phyloP scores from a whole-genome alignment of 2,888 invertebrate species.

The Phyllotreta cruciferae region DNA sequence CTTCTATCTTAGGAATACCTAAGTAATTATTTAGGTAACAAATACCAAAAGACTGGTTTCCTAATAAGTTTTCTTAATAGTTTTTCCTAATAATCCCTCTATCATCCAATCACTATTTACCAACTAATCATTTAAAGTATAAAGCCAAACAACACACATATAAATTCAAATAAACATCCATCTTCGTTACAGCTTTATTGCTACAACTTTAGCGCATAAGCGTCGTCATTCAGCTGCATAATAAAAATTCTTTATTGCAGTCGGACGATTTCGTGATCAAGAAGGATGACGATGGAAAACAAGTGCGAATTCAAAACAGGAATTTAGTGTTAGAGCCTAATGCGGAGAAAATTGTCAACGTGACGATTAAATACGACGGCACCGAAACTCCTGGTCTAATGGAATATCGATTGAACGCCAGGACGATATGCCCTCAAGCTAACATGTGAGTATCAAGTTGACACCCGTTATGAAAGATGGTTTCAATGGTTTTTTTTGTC shows the following conservation, averaged over 20 bases:
- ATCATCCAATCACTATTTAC: too few species aligned
- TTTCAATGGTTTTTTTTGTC: not conserved
- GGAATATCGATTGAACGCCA: slow-evolving; percentile 53
- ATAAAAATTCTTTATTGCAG: slow-evolving; percentile 40
- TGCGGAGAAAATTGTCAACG: slow-evolving; percentile 41
- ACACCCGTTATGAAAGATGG: not conserved
- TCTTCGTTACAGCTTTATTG: too few species aligned
- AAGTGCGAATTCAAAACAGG: slow-evolving; percentile 48
- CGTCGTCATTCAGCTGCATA: not conserved
- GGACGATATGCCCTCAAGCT: slow-evolving; percentile 47
- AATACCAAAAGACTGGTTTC: too few species aligned
- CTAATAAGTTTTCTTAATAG: too few species aligned
- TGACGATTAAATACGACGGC: slow-evolving; percentile 50
- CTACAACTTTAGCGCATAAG: too few species aligned
- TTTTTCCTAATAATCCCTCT: too few species aligned
- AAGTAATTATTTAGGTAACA: too few species aligned
- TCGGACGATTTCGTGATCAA: slow-evolving; percentile 35
- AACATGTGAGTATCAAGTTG: slow-evolving; percentile 25
- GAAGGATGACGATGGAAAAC: slow-evolving; percentile 35
- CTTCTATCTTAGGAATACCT: too few species aligned
- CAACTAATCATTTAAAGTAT: too few species aligned
- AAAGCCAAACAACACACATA: too few species aligned
- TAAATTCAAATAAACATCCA: too few species aligned
- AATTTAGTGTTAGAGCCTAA: slow-evolving; percentile 43
- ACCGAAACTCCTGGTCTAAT: slow-evolving; percentile 46